Percentiles rank a stretch among this genome's conserved stretches.
phyloP scores from a whole-genome alignment of 1,140 invertebrate genomes.

The Scaptomyza hsui region DNA sequence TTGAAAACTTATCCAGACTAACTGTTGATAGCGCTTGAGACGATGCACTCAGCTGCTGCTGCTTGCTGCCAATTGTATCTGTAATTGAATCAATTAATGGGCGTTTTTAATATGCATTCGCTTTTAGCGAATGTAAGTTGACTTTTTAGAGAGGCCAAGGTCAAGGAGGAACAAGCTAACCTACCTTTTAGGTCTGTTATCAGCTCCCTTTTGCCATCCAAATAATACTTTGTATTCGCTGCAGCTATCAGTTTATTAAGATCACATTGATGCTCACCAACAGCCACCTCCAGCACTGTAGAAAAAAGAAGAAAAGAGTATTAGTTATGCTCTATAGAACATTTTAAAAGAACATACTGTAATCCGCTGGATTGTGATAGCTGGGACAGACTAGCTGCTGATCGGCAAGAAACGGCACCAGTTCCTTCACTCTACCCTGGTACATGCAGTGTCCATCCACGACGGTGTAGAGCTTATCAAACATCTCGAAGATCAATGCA shows the following conservation, averaged over 20 bases:
- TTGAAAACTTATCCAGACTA: constrained; percentile 53
- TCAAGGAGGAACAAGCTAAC: too few relatives aligned
- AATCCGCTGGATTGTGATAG: constrained; percentile 98
- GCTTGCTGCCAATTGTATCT: constrained; percentile 58
- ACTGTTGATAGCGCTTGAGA: constrained; percentile 35
- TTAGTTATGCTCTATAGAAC: not conserved
- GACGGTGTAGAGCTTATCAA: constrained; percentile 96
- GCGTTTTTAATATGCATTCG: too few relatives aligned
- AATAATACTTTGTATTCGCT: constrained; percentile 85
- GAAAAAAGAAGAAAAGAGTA: not conserved
- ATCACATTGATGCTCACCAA: constrained; percentile 89
- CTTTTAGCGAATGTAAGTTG: too few relatives aligned
- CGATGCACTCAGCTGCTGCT: constrained; percentile 43
- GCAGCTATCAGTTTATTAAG: constrained; percentile 86
- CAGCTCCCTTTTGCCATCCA: constrained; percentile 76
- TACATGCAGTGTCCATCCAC: constrained; percentile 95
- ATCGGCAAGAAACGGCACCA: constrained; percentile 92
- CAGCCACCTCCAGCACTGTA: constrained; percentile 91
- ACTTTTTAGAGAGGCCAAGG: too few relatives aligned
- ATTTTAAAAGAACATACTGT: constrained; percentile 81
- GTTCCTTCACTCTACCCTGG: constrained; percentile 89
- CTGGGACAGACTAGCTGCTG: constrained; percentile 93
- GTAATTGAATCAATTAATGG: constrained; percentile 8
- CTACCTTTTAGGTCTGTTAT: constrained; percentile 77
- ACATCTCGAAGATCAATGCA: constrained; percentile 97